Evolutionary conservation across 1,140 invertebrate genomes (phyloP).

Genomic region (Achatina immaculata): DNA sequence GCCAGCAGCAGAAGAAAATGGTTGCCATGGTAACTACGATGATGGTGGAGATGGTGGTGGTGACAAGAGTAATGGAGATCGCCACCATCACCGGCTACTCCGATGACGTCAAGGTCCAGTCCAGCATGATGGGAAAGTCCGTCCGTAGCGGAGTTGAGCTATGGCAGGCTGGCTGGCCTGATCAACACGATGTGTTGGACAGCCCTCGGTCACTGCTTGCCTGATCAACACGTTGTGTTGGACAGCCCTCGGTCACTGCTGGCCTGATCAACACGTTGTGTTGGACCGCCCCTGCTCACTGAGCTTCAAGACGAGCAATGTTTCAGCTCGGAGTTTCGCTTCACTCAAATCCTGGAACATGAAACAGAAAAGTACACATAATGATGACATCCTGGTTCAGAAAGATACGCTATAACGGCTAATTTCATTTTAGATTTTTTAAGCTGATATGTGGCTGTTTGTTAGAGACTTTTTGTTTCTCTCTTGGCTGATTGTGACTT

Average conservation of each 20-base stretch:
- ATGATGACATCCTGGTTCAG: too few species aligned
- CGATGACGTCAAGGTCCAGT: not conserved
- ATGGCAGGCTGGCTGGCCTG: not conserved
- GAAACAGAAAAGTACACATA: too few species aligned
- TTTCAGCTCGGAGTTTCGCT: too few species aligned
- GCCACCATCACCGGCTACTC: constrained; percentile 3
- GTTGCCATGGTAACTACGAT: constrained; percentile 9
- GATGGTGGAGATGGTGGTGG: constrained; percentile 1
- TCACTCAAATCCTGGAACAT: too few species aligned
- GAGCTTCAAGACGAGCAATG: too few species aligned
- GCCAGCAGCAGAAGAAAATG: constrained; percentile 3
- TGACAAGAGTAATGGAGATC: not conserved
- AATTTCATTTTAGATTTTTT: too few species aligned
- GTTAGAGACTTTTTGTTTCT: too few species aligned
- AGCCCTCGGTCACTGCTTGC: not conserved
- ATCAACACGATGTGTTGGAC: not conserved
- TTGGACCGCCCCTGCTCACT: not conserved
- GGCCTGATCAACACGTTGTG: not conserved
- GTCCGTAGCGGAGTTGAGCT: too few species aligned
- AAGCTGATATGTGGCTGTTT: too few species aligned
- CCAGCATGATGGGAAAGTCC: not conserved
- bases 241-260: not conserved
- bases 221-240: not conserved
- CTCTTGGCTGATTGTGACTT: too few species aligned
- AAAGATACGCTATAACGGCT: too few species aligned